These are phyloP conservation scores for Ladona fulva DNA, from an alignment of 1,140 invertebrate species.

Conservation along the genomic window DNA sequence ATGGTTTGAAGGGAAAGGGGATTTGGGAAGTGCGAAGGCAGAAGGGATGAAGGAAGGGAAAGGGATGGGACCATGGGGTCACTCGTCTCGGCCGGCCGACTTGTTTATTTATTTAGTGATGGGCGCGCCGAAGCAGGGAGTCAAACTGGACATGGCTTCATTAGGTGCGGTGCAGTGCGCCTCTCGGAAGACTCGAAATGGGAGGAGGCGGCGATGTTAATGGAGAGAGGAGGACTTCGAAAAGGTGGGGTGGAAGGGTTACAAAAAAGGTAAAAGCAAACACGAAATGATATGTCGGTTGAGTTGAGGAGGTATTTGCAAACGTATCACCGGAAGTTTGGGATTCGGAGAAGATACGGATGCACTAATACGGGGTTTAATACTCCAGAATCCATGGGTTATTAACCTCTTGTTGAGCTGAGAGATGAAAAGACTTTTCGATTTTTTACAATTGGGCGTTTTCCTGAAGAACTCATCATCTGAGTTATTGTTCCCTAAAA, in stretches of 20 bases:
- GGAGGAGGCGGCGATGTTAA: neutral
- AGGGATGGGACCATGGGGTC: neutral
- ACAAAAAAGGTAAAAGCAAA: no score
- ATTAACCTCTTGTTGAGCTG: no score
- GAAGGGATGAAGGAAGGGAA: neutral
- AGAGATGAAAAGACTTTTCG: no score
- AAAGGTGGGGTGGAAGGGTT: neutral
- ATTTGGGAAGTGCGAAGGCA: neutral
- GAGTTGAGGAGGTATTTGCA: no score
- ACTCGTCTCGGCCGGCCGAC: neutral
- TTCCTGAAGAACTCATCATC: no score
- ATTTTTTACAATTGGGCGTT: no score
- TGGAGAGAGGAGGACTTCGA: neutral
- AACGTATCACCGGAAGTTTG: no score
- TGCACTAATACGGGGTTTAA: no score
- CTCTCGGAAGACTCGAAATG: neutral
- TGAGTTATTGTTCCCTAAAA: no score
- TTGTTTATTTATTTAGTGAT: neutral
- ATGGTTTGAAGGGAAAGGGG: neutral
- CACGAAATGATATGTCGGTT: no score
- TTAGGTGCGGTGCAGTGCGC: neutral
- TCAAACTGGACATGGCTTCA: constrained; percentile 8
- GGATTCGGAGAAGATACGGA: no score
- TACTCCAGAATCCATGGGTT: no score
- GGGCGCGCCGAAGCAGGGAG: neutral